A percentile compares a stretch with the other conserved stretches of the same genome.
phyloP scores from a whole-genome alignment of 2,797 vertebrate species.

The Macropodus opercularis region DNA sequence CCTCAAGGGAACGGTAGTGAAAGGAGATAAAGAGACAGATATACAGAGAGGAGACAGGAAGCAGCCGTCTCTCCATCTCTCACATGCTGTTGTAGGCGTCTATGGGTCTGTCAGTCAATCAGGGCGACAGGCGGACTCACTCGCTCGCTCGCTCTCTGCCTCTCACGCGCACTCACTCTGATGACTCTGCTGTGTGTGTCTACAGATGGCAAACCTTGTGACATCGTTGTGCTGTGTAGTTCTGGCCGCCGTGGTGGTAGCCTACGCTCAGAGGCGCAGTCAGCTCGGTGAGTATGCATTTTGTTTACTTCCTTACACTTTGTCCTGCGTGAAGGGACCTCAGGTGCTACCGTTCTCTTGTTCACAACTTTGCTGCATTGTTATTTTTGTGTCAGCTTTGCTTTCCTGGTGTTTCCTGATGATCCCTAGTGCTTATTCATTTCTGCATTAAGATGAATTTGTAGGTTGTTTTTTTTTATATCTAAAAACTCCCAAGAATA shows the following conservation, averaged over 20 bases:
- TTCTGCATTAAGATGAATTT: too few species aligned
- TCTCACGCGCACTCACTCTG: constrained; percentile 39
- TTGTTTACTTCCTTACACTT: constrained; percentile 6
- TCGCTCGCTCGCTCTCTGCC: constrained; percentile 42
- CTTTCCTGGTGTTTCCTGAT: too few species aligned
- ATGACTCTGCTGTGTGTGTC: constrained; percentile 76
- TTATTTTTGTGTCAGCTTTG: too few species aligned
- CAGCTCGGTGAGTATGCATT: constrained; percentile 89
- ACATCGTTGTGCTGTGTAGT: constrained; percentile 92
- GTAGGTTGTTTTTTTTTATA: too few species aligned
- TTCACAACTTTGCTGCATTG: constrained; percentile 16
- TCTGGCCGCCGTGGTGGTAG: constrained; percentile 89
- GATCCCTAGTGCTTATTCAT: too few species aligned
- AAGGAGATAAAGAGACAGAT: constrained; percentile 34
- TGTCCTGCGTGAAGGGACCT: not conserved
- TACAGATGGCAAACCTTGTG: constrained; percentile 94
- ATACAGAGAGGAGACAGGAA: constrained; percentile 52
- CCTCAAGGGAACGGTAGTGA: constrained; percentile 24
- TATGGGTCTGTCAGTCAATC: constrained; percentile 78
- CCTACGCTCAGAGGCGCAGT: constrained; percentile 92
- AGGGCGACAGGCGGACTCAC: constrained; percentile 47
- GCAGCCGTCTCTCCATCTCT: constrained; percentile 63
- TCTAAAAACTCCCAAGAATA: too few species aligned
- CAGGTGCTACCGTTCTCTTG: not conserved
- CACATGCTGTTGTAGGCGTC: constrained; percentile 60